Evolutionary conservation across 1,140 invertebrate genomes (phyloP), one percentile per base, ranked within the genome.

Genomic region (Panulirus ornatus): DNA sequence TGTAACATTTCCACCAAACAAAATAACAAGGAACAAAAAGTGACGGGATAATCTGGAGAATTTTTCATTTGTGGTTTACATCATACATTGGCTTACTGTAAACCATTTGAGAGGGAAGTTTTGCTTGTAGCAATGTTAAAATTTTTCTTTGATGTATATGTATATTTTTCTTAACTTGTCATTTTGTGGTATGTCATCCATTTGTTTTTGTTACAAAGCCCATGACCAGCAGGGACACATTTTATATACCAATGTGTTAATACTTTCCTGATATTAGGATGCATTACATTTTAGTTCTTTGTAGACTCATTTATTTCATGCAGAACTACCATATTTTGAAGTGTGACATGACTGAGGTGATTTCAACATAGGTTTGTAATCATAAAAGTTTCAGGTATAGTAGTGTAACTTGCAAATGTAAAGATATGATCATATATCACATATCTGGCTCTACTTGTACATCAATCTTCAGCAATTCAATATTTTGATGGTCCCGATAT

Each of bases 1-100:
- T 78, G 75, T 47, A 19, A 78, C 75, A 78, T 78, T 44, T 27
- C 75, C 38, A 78, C 44, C 40, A 42, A 44, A 16, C 36, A 75
- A 58, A 66, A 9, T 66, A 11, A 47, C 5, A 11, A 66, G 27
- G 36, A 75, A 78, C 8, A 71, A 5, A 78, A 40, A 78, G 5
- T 78, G 40, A 78, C n/a, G 42, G 36, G n/a, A 30, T 8, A 19
- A 78, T 27, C 44, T 78, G 27, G 75, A 66, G 30, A 66, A 30
- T 30, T 30, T 6, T 44, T 40, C 22, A 47, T 27, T 78, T 16
- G n/a, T n/a, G n/a, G n/a, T n/a, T n/a, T n/a, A n/a, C n/a, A n/a
- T n/a, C n/a, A n/a, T n/a, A n/a, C n/a, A n/a, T n/a, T n/a, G n/a
- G n/a, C n/a, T n/a, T n/a, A n/a, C n/a, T n/a, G n/a, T n/a, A n/a